Evolutionary conservation across 2,888 invertebrate genomes (phyloP).

Genomic region (Aphidoletes aphidimyza): DNA sequence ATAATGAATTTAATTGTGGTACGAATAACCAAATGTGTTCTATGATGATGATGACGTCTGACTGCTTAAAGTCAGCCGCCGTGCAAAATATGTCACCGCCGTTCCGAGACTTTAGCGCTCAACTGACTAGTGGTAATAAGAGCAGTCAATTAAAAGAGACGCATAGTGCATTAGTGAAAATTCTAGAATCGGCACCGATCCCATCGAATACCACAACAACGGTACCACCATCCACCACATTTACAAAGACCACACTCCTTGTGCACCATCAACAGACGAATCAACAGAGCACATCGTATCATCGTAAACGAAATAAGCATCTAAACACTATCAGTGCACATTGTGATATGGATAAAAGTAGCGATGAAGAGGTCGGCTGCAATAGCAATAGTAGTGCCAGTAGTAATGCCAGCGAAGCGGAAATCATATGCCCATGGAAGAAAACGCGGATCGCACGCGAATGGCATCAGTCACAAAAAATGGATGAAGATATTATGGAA

Average conservation of each 20-base stretch:
- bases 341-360: slow-evolving; percentile 54
- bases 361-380: slow-evolving; percentile 54
- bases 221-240: background rate
- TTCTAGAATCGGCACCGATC: slow-evolving; percentile 70
- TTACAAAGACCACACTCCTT: background rate
- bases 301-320: slow-evolving; percentile 55
- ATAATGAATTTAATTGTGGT: slow-evolving; percentile 37
- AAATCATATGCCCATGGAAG: slow-evolving; percentile 64
- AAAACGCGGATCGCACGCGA: slow-evolving; percentile 66
- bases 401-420: slow-evolving; percentile 54
- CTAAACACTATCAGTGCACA: slow-evolving; percentile 37
- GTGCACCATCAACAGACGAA: slow-evolving; percentile 13
- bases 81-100: slow-evolving; percentile 50
- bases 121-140: slow-evolving; percentile 57
- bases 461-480: slow-evolving; percentile 58
- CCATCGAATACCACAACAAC: slow-evolving; percentile 55
- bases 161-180: slow-evolving; percentile 74
- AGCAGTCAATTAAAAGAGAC: slow-evolving; percentile 69
- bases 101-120: slow-evolving; percentile 43
- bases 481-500: slow-evolving; percentile 16
- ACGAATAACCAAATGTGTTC: slow-evolving; percentile 48
- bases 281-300: slow-evolving; percentile 2
- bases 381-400: slow-evolving; percentile 54
- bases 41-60: slow-evolving; percentile 30
- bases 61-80: background rate